Base-by-base conservation (phyloP, 2,888 invertebrate genomes). In the Chamaedrilus cognettii region DNA sequence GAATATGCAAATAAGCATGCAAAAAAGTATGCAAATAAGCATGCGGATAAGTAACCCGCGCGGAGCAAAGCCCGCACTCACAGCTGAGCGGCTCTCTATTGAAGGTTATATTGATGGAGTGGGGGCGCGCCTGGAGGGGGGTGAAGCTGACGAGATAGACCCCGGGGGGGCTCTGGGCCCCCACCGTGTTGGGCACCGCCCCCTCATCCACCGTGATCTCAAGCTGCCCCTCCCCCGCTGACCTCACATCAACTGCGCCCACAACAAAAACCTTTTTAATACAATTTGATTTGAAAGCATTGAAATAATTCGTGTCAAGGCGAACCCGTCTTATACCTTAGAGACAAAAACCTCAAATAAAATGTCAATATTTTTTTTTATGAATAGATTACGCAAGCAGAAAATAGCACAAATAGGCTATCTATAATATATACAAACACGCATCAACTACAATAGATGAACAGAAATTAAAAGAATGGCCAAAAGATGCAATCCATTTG, bases 131-230 rank as follows among this genome's bases (percentile, higher is more conserved):
- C 75, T 92, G 92, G 0, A 90, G 88, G 0, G 97, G 96, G 1
- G 91, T 89, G 83, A 96, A 97, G 0, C 91, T 90, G 64, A 96
- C 92, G 71, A 91, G 89, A 89, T 93, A 96, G 73, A 94, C 75
- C 2, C 93, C 91, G 34, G 83, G 80, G n/a, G n/a, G n/a, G 32
- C 73, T 69, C 26, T 77, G 71, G 55, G 75, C 70, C 50, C 78
- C 76, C 5, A 82, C 82, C 3, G 77, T 96, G 87, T 99, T 99
- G 59, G 98, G 97, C 70, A 99, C 95, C 87, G 96, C 94, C 75
- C 98, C 98, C 86, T 96, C 96, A 85, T 99, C 98, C 82, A 99
- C 96, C 78, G 96, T 96, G 81, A 99, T 99, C 88, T 99, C 98
- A 79, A 99, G 87, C 86, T 98, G 97, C 60, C 99, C 99, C 87